phyloP scores from a whole-genome alignment of 2,888 invertebrate genomes.

The Eugnorisma glareosa region DNA sequence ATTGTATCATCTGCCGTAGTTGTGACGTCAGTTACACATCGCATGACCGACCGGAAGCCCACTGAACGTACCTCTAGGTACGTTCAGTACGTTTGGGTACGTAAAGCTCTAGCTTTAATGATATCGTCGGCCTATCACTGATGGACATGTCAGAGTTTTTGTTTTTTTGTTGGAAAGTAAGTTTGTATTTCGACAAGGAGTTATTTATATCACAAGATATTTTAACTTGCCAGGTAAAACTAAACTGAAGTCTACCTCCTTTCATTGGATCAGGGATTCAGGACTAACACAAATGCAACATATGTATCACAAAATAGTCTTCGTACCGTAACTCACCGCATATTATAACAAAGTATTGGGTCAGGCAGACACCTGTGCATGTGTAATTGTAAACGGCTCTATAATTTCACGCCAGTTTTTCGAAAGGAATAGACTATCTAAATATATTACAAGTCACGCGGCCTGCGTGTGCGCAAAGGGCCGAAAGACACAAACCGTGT shows the following conservation, averaged over 20 bases:
- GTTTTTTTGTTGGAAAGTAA: neutral
- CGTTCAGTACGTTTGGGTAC: too few species aligned
- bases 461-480: conserved; percentile 8
- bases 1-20: neutral
- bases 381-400: neutral
- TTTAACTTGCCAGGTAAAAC: neutral
- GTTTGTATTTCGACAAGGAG: too few species aligned
- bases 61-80: neutral
- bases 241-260: neutral
- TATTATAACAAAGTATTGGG: neutral
- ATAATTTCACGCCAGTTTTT: conserved; percentile 25
- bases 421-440: neutral
- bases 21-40: conserved; percentile 10
- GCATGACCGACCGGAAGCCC: conserved; percentile 8
- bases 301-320: neutral
- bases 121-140: conserved; percentile 17
- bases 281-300: neutral
- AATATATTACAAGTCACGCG: conserved; percentile 4
- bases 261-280: neutral
- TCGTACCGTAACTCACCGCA: neutral
- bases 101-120: conserved; percentile 32
- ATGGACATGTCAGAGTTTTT: neutral
- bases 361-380: neutral
- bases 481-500: conserved; percentile 23
- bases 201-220: neutral